Conservation (phyloP, 23 tunicate species). For the Clavelina lepadiformis region DNA sequence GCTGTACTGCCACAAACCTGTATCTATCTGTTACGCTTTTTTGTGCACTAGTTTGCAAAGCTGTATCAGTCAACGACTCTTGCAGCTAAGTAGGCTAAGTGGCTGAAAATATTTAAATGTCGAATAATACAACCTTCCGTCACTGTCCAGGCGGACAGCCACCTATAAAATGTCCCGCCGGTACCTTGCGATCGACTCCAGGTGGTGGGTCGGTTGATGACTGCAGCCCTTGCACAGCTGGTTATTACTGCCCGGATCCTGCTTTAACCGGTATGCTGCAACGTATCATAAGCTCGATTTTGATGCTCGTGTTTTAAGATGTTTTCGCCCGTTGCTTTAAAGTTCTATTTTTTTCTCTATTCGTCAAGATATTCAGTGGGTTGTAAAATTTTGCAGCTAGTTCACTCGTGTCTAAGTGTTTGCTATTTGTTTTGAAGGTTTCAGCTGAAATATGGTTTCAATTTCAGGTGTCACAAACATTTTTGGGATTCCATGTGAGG, state of each 20-base stretch:
- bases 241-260: constrained; percentile 95
- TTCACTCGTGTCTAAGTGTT: neutral
- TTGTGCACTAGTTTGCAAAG: too few species aligned
- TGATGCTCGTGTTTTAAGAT: neutral
- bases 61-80: too few species aligned
- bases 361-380: neutral
- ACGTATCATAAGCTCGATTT: neutral
- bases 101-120: neutral
- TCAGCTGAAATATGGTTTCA: too few species aligned
- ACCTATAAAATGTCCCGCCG: constrained; percentile 80
- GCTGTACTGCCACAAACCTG: too few species aligned
- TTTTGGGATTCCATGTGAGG: constrained; percentile 79
- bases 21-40: too few species aligned
- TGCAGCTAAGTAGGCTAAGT: too few species aligned
- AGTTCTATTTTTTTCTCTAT: neutral
- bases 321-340: neutral
- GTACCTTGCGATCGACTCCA: constrained; percentile 48
- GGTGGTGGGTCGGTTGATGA: constrained; percentile 60
- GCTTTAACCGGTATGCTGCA: constrained; percentile 39
- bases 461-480: constrained; percentile 42
- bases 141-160: constrained; percentile 70
- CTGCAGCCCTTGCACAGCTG: constrained; percentile 76
- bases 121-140: neutral
- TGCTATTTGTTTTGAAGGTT: too few species aligned
- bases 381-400: neutral